phyloP scores from a whole-genome alignment of 2,113 vertebrate species.

The Nothoprocta pentlandii region DNA sequence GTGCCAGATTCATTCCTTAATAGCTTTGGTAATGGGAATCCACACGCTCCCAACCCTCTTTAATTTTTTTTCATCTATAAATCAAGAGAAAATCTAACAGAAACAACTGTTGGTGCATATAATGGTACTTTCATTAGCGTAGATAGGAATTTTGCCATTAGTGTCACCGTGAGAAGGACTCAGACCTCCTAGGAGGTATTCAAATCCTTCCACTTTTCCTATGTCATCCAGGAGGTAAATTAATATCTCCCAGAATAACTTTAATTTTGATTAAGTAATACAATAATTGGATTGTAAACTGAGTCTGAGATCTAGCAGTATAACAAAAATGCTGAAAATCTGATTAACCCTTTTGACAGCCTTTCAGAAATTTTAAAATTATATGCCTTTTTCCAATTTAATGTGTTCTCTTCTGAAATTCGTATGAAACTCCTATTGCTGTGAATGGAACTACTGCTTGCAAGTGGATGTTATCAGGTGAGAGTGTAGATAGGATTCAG shows the following conservation, averaged over 20 bases:
- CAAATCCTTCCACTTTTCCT: neutral
- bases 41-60: neutral
- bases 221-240: neutral
- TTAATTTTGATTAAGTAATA: neutral
- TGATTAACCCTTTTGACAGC: neutral
- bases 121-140: neutral
- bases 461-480: neutral
- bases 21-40: neutral
- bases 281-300: neutral
- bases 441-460: neutral
- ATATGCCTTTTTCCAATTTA: neutral
- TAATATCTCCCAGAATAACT: neutral
- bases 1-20: neutral
- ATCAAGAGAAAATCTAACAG: neutral
- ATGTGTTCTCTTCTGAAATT: neutral
- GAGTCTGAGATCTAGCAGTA: neutral
- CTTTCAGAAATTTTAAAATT: neutral
- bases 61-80: neutral
- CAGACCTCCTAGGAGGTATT: neutral
- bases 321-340: neutral
- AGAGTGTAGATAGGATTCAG: neutral
- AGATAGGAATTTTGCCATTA: neutral
- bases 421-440: neutral
- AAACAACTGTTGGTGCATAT: neutral
- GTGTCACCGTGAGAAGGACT: neutral